phyloP scores from a whole-genome alignment of 2,797 vertebrate genomes.

The Anguilla marmorata region DNA sequence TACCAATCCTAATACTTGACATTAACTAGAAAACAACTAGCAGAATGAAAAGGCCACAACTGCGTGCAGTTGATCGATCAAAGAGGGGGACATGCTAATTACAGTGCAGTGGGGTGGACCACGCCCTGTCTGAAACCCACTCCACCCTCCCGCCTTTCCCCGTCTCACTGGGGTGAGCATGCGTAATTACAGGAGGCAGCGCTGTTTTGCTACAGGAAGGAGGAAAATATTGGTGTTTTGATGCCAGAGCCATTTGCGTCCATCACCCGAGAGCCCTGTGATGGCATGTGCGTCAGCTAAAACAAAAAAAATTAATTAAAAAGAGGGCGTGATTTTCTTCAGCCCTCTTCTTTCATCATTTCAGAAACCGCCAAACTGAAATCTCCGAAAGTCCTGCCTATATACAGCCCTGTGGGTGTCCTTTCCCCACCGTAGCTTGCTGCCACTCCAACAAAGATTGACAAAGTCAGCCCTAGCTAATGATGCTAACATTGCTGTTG shows the following conservation, averaged over 20 bases:
- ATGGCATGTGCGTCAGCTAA: not conserved
- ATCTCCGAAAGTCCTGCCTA: not conserved
- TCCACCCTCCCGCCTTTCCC: not conserved
- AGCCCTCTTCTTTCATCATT: not conserved
- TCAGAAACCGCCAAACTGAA: not conserved
- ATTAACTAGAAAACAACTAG: not conserved
- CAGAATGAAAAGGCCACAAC: not conserved
- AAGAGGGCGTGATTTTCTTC: too few relatives aligned
- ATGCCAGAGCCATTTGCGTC: not conserved
- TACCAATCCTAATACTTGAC: not conserved
- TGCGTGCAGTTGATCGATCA: not conserved
- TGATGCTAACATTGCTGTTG: too few relatives aligned
- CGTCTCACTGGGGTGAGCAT: not conserved
- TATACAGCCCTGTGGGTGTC: not conserved
- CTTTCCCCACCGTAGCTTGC: not conserved
- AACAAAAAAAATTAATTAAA: not conserved
- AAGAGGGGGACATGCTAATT: not conserved
- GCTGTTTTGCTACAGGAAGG: not conserved
- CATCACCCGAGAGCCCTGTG: not conserved
- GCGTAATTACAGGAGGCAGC: not conserved
- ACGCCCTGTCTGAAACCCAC: not conserved
- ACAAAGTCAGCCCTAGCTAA: not conserved
- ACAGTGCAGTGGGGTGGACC: not conserved
- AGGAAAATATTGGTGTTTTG: not conserved
- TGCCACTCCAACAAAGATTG: not conserved